Percentiles rank a stretch among this genome's conserved stretches.
Conservation (phyloP, 1,140 invertebrate species). For the Musca domestica region DNA sequence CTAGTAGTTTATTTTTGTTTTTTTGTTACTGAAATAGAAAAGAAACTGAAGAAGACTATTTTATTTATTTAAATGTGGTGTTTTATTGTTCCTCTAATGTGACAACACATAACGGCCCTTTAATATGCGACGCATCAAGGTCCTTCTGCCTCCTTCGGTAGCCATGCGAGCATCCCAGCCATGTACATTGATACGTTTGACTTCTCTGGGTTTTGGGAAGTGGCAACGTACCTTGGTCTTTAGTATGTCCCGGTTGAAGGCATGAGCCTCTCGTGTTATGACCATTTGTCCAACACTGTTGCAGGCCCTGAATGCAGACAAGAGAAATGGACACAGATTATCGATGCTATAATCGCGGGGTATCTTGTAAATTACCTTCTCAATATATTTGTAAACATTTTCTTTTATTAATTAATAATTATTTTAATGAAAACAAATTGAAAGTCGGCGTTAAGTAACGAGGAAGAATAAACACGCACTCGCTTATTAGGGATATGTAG, state of each 20-base stretch:
- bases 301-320: slow-evolving; percentile 37
- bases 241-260: slow-evolving; percentile 38
- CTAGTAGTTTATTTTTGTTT: neutral
- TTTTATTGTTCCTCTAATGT: slow-evolving; percentile 58
- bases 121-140: slow-evolving; percentile 72
- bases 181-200: slow-evolving; percentile 65
- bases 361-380: too few relatives aligned
- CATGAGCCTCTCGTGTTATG: slow-evolving; percentile 41
- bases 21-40: neutral
- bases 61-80: neutral
- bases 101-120: slow-evolving; percentile 69
- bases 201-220: slow-evolving; percentile 72
- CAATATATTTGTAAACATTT: too few relatives aligned
- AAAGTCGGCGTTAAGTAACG: neutral
- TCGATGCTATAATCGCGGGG: too few relatives aligned
- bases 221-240: slow-evolving; percentile 61
- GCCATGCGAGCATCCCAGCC: slow-evolving; percentile 69
- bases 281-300: slow-evolving; percentile 35
- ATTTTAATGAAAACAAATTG: too few relatives aligned
- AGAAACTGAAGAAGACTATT: neutral
- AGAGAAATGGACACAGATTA: too few relatives aligned
- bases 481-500: too few relatives aligned
- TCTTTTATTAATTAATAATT: too few relatives aligned
- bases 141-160: slow-evolving; percentile 63
- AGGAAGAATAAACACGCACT: too few relatives aligned